Percentiles rank a stretch among this genome's conserved stretches.
These are phyloP conservation scores for Psylliodes chrysocephalus DNA, from an alignment of 2,888 invertebrate genomes.

Conservation along the genomic window DNA sequence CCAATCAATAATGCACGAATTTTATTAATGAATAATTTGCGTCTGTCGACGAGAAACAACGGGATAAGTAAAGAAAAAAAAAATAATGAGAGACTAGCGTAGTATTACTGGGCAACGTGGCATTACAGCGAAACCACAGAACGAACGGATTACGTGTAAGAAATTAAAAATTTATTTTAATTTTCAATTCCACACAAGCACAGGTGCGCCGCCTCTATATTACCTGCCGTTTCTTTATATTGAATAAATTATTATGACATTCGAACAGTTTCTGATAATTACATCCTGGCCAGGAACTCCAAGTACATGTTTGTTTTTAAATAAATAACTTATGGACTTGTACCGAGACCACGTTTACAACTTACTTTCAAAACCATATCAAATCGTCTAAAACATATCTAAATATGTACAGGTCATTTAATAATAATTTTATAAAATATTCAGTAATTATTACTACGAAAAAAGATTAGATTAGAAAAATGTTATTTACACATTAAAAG, in stretches of 20 bases:
- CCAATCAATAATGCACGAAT: no score
- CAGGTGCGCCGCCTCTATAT: slow-evolving; percentile 30
- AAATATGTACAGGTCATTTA: no score
- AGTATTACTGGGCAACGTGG: no score
- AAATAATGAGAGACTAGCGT: no score
- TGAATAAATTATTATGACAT: slow-evolving; percentile 39
- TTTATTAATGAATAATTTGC: no score
- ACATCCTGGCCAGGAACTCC: slow-evolving; percentile 32
- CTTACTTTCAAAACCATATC: not conserved
- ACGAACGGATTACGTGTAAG: slow-evolving; percentile 24
- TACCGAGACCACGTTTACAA: slow-evolving; percentile 12
- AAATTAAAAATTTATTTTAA: slow-evolving; percentile 25
- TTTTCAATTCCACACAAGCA: slow-evolving; percentile 36
- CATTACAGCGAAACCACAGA: not conserved
- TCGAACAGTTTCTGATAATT: slow-evolving; percentile 40
- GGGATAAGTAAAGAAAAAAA: no score
- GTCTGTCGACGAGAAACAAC: no score
- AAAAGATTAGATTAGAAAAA: no score
- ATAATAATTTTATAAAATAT: no score
- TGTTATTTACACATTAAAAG: no score
- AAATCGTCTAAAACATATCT: no score
- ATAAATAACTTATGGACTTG: slow-evolving; percentile 31
- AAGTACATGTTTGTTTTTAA: slow-evolving; percentile 35
- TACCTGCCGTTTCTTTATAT: slow-evolving; percentile 28
- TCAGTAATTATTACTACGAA: no score